Evolutionary conservation across 2,797 vertebrate genomes (phyloP), one percentile per base, ranked within the genome.

Genomic region (Champsocephalus esox): DNA sequence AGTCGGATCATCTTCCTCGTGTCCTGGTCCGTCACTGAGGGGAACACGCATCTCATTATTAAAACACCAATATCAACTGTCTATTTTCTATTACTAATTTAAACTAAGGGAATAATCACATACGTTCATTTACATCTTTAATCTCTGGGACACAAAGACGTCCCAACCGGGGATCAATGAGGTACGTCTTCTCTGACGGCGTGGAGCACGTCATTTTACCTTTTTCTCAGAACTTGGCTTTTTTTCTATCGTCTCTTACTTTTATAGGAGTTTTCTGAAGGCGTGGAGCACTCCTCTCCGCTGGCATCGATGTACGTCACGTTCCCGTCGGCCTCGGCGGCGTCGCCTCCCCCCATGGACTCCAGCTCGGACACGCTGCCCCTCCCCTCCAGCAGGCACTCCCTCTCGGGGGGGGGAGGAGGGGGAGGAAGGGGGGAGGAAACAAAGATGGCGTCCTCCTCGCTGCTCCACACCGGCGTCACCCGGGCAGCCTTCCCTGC

Each of bases 291-390:
- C 81, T 93, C 92, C 69, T 94, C 93, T 1, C 92, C 92, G 1
- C 92, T 94, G 83, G 92, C 91, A n/a, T 93, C 93, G 28, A 93
- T 93, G 73, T 89, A 93, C 0, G 92, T 92, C 7, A 93, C 65
- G 13, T 74, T 85, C 12, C 79, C 91, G 0, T 92, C 92, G 0
- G 75, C 70, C 58, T 88, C 90, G 0, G 41, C 87, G 0, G 43
- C 11, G 48, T 91, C 92, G 3, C 79, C 87, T 1, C 0, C 77
- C 52, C 66, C 88, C 61, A 90, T 70, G 73, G 80, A 72, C 52
- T 91, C 92, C 82, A 92, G 75, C 80, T 92, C 92, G 1, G 88
- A 87, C 85, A 87, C 69, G 46, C 86, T 80, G 82, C 81, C 70
- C 72, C 90, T 73, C 66, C 90, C 90, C 0, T 12, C 78, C 81